Conservation (phyloP, 2,797 vertebrate genomes). For the Scolopax bukidnonensis region DNA sequence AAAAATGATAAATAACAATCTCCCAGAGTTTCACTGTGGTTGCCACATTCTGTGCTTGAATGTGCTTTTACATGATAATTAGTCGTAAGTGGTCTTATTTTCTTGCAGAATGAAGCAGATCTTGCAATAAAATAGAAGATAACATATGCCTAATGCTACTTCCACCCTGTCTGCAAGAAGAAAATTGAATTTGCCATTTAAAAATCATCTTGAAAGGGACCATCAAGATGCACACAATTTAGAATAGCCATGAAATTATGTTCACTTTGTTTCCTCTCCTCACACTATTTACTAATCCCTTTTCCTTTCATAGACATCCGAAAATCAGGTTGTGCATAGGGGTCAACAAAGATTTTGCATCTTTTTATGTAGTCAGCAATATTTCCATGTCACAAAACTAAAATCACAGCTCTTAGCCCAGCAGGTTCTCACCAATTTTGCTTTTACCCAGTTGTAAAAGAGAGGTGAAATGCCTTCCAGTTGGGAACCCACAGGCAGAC, state of each 20-base stretch:
- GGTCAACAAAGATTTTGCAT: neutral
- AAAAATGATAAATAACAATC: slow-evolving; percentile 29
- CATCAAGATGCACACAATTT: neutral
- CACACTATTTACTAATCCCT: neutral
- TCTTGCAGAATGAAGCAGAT: slow-evolving; percentile 2
- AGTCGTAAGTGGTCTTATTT: slow-evolving; percentile 31
- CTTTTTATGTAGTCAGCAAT: neutral
- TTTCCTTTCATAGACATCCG: neutral
- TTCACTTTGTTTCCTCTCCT: neutral
- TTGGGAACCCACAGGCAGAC: neutral
- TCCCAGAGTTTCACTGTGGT: neutral
- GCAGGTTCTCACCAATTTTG: neutral
- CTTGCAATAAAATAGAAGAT: neutral
- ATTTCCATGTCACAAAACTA: neutral
- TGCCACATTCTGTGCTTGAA: neutral
- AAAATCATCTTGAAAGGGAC: neutral
- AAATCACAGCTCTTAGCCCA: neutral
- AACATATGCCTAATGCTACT: neutral
- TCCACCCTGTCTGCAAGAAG: neutral
- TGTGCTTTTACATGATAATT: slow-evolving; percentile 19
- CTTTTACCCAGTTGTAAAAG: neutral
- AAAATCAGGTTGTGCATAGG: neutral
- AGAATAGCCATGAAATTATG: neutral
- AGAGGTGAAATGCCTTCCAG: neutral
- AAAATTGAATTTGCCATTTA: neutral